Evolutionary conservation across 2,888 invertebrate species (phyloP), one percentile per base, ranked within the genome.

Genomic region (Atherix ibis): DNA sequence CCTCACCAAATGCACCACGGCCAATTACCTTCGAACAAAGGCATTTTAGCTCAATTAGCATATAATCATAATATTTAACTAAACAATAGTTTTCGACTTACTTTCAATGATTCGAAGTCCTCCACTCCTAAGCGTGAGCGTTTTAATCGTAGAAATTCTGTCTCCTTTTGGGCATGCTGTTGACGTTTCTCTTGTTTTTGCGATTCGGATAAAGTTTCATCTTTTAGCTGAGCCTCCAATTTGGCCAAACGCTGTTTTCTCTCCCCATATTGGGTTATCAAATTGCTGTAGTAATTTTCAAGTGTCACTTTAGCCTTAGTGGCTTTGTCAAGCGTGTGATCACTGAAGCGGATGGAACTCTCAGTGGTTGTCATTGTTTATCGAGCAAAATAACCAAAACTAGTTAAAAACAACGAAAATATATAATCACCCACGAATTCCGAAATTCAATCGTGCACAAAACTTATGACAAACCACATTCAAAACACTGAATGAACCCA

Each of bases 271-370:
- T 97, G 97, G 49, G 88, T 79, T 58, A 97, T 84, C 56, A 97
- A 77, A 67, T 98, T 98, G 63, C 88, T 89, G 66, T 98, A 99
- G 68, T 95, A 98, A 66, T 95, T 97, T 67, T 99, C 98, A 58
- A 98, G 67, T 40, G 95, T 92, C 58, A 98, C 84, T 70, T 98
- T 95, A 50, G 97, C 95, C 66, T 95, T 92, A 58, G 94, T 94
- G 51, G 94, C 95, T 68, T 95, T 97, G 71, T 97, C 95, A 65
- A 88, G 72, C 55, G 95, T 95, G 66, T 94, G 89, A 57, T 88
- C 89, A 70, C 88, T 89, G 69, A 94, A 89, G 66, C 85, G 83
- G 64, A 89, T 82, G 55, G 74, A 69, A 54, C 73, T 80, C 63
- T 81, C 80, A 58, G 80, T 75, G 56, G 79, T 77, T 63, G 79